A percentile compares a stretch with the other conserved stretches of the same genome.
Evolutionary conservation across 2,888 invertebrate species (phyloP).

Genomic region (Melinaea menophilus): DNA sequence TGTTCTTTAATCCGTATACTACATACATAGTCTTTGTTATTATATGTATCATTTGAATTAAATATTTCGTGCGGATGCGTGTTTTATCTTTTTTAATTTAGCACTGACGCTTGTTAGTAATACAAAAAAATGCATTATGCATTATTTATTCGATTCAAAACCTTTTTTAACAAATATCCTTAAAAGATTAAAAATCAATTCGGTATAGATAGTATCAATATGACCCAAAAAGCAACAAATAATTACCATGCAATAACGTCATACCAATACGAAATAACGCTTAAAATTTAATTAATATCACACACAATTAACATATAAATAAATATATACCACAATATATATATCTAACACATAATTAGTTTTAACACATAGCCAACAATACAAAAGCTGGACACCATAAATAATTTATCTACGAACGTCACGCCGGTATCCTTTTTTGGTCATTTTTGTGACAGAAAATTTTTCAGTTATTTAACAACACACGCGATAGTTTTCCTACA

Average conservation of each 20-base stretch:
- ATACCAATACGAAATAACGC: conserved; percentile 27
- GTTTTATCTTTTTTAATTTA: conserved; percentile 11
- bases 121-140: conserved; percentile 6
- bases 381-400: conserved; percentile 66
- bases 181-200: background rate
- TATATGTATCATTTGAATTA: background rate
- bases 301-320: conserved; percentile 18
- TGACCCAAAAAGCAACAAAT: conserved; percentile 9
- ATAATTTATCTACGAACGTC: conserved; percentile 64
- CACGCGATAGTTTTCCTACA: conserved; percentile 40
- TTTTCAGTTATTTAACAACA: conserved; percentile 28
- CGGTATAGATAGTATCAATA: conserved; percentile 5
- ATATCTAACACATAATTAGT: conserved; percentile 29
- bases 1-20: background rate
- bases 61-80: background rate
- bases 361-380: conserved; percentile 39
- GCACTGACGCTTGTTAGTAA: conserved; percentile 11
- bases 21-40: background rate
- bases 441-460: conserved; percentile 35
- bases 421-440: conserved; percentile 42
- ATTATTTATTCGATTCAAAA: conserved; percentile 11
- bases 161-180: conserved; percentile 5
- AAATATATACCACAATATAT: conserved; percentile 32
- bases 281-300: conserved; percentile 12
- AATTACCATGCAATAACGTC: conserved; percentile 33